phyloP scores from a whole-genome alignment of 2,888 invertebrate species.

The Hermaeophaga mercurialis region DNA sequence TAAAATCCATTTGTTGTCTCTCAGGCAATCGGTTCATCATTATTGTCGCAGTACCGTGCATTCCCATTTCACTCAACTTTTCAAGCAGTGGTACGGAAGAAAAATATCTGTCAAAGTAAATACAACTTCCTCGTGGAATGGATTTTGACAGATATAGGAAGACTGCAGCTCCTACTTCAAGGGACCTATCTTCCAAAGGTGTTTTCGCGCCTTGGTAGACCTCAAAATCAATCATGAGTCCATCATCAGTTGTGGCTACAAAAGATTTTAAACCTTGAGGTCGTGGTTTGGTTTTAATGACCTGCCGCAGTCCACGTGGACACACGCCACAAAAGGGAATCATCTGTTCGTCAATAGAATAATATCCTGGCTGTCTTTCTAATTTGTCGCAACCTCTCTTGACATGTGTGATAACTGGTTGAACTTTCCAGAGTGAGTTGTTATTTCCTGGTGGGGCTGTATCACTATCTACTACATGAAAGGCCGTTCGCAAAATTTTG shows the following conservation, averaged over 20 bases:
- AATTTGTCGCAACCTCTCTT: conserved; percentile 2
- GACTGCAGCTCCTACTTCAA: neutral
- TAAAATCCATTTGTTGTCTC: neutral
- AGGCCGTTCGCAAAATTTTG: neutral
- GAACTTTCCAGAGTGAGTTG: neutral
- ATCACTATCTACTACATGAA: neutral
- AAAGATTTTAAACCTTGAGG: conserved; percentile 50
- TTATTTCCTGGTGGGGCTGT: neutral
- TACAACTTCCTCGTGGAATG: conserved; percentile 2
- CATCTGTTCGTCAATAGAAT: conserved; percentile 44
- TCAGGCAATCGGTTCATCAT: neutral
- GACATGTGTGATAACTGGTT: neutral
- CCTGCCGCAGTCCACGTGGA: conserved; percentile 30
- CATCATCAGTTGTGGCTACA: conserved; percentile 45
- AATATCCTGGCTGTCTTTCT: conserved; percentile 4
- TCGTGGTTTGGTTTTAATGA: conserved; percentile 46
- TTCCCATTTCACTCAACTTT: neutral
- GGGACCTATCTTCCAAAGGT: neutral
- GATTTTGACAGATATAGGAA: neutral
- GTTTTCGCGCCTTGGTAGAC: conserved; percentile 43
- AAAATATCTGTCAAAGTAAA: conserved; percentile 4
- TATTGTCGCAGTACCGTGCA: neutral
- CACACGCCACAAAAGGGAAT: conserved; percentile 43
- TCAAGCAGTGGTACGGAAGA: neutral
- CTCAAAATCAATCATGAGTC: conserved; percentile 42